These are phyloP conservation scores for Thereuonema tuberculata DNA, from an alignment of 1,140 invertebrate species.

Conservation along the genomic window DNA sequence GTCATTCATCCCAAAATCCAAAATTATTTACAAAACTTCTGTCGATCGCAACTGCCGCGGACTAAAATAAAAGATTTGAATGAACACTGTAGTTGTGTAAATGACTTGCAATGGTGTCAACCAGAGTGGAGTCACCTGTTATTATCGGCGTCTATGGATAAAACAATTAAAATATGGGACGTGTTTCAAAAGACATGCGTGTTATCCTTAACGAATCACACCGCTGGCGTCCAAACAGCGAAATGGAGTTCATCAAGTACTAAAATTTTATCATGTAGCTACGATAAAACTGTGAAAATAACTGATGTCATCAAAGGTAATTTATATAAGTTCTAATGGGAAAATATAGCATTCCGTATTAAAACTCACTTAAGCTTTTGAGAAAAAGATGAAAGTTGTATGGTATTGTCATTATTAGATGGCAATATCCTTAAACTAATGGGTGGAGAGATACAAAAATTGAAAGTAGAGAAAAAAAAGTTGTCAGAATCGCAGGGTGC, in stretches of 20 bases:
- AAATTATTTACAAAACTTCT: not conserved
- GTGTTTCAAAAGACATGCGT: conserved; percentile 23
- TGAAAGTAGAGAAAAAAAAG: too few species aligned
- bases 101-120: not conserved
- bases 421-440: too few species aligned
- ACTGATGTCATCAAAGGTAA: conserved; percentile 24
- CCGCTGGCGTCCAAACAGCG: conserved; percentile 26
- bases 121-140: conserved; percentile 19
- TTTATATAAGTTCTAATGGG: not conserved
- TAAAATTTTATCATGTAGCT: conserved; percentile 23
- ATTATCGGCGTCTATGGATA: conserved; percentile 27
- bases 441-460: too few species aligned
- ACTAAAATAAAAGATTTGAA: not conserved
- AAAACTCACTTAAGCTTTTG: too few species aligned
- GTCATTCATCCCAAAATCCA: not conserved
- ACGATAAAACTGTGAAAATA: conserved; percentile 23
- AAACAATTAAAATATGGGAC: conserved; percentile 27
- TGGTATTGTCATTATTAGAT: too few species aligned
- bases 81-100: not conserved
- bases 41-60: not conserved
- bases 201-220: conserved; percentile 18
- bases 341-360: too few species aligned
- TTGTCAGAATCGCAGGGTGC: too few species aligned
- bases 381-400: too few species aligned
- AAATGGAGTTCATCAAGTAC: conserved; percentile 24